Evolutionary conservation across 2,797 vertebrate species (phyloP), one percentile per base, ranked within the genome.

Genomic region (Apogon talboti): DNA sequence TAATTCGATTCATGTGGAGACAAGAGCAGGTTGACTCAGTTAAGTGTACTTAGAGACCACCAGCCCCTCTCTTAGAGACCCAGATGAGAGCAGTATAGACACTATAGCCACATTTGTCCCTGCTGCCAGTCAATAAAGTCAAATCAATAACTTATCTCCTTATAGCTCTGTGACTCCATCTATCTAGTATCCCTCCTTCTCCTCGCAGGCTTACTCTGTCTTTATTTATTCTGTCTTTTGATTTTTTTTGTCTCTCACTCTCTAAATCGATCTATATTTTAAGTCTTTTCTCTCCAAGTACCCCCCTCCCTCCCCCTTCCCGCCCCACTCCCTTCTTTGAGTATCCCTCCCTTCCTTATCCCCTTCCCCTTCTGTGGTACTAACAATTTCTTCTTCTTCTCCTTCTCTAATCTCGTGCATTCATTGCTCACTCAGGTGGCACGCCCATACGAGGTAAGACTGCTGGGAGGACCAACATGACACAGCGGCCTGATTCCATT

Each of bases 131-230:
- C 89, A 88, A 73, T 87, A 57, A 89, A 85, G 63, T 63, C 82
- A 61, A 84, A 87, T 90, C 84, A 83, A 87, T 90, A 89, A 90
- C 75, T 75, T 84, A 78, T 87, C 78, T 89, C 64, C 78, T 83
- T 90, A 67, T 73, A 86, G 82, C 74, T 82, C 82, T 83, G 63
- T 94, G 93, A 94, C 94, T 94, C 94, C 94, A 93, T 95, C 94
- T 96, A 91, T 87, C 93, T 93, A 92, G 93, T 92, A 94, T 92
- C 95, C 96, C 93, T 95, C 96, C 95, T 95, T 95, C 93, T 95
- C 95, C 95, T 95, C 95, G 96, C 95, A 95, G 95, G 94, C 97
- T 96, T 96, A 95, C 95, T 85, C 87, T 87, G 56, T 84, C 87
- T 87, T 78, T 85, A 71, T 78, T 89, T 89, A 82, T 70, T 76